Evolutionary conservation across 2,113 vertebrate species (phyloP), one percentile per base, ranked within the genome.

Genomic region (Petroica traversi): DNA sequence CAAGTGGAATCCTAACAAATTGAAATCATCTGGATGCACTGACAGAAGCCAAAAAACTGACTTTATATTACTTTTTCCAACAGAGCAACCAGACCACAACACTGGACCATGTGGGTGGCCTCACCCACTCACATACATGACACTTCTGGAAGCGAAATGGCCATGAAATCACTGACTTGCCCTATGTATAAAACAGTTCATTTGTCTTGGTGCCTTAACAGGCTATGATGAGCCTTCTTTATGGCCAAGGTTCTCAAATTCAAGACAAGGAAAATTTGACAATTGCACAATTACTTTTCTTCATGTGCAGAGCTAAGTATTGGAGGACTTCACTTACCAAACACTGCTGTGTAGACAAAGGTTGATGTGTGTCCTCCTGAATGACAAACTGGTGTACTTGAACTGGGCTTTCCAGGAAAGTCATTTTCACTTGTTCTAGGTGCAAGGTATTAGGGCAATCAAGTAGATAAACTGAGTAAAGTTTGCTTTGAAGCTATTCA

Each of bases 21-120:
- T 97, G 97, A 96, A 98, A 97, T 97, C 97, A 97, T 98, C 96
- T 98, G 97, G 82, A 82, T 97, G 68, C 34, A 34, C 89, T 91
- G 88, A 74, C 93, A 97, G 94, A 90, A 94, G 87, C 93, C 76
- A 95, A 94, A 94, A 96, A 95, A 22, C 55, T 95, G 81, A 93
- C 88, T 97, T 94, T 97, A 92, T 93, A 92, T 49, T 81, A 38
- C 74, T 95, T 97, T 96, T 96, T 97, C 96, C 97, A 95, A 75
- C 75, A 93, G 93, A 97, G 88, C 85, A 93, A 97, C 85, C 88
- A 97, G 92, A 95, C 95, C 95, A 97, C 96, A 97, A 96, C 96
- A 97, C 88, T 97, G 93, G 89, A 89, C 92, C 64, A 36, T 94
- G 96, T 97, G 97, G 96, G 97, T 97, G 97, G 97, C 91, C 95